These are phyloP conservation scores for Dunckerocampus dactyliophorus DNA, from an alignment of 2,113 vertebrate species.

Conservation along the genomic window DNA sequence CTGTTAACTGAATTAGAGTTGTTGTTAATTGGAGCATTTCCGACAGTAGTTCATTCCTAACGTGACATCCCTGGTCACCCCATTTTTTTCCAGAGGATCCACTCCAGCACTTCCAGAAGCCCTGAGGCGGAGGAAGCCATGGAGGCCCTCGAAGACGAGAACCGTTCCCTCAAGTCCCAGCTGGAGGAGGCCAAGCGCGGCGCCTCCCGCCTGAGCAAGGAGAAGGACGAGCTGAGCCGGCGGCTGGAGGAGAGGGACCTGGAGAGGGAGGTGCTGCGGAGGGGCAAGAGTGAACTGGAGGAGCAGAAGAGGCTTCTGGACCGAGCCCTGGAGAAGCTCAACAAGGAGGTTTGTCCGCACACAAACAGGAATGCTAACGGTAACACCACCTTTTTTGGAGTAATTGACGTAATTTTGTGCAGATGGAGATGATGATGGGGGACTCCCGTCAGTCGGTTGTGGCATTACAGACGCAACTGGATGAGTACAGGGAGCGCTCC, in stretches of 20 bases:
- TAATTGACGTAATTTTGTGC: background rate
- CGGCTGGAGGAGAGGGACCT: slow-evolving; percentile 80
- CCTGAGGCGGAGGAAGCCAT: slow-evolving; percentile 55
- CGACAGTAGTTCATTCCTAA: too few relatives aligned
- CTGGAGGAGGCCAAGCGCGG: slow-evolving; percentile 78
- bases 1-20: too few relatives aligned
- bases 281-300: slow-evolving; percentile 81
- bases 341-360: slow-evolving; percentile 66
- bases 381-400: background rate
- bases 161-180: slow-evolving; percentile 75
- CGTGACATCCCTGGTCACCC: background rate
- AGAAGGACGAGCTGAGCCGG: slow-evolving; percentile 75
- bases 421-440: slow-evolving; percentile 83
- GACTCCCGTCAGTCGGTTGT: slow-evolving; percentile 81
- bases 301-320: slow-evolving; percentile 89
- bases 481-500: slow-evolving; percentile 86
- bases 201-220: slow-evolving; percentile 70
- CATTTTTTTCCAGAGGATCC: slow-evolving; percentile 5
- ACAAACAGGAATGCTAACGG: background rate
- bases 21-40: too few relatives aligned
- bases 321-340: slow-evolving; percentile 73
- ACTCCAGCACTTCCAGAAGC: slow-evolving; percentile 44
- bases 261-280: slow-evolving; percentile 80
- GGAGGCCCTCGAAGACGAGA: slow-evolving; percentile 77
- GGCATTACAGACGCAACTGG: slow-evolving; percentile 78